phyloP scores from a whole-genome alignment of 2,797 vertebrate species.

The Esox masquinongy region DNA sequence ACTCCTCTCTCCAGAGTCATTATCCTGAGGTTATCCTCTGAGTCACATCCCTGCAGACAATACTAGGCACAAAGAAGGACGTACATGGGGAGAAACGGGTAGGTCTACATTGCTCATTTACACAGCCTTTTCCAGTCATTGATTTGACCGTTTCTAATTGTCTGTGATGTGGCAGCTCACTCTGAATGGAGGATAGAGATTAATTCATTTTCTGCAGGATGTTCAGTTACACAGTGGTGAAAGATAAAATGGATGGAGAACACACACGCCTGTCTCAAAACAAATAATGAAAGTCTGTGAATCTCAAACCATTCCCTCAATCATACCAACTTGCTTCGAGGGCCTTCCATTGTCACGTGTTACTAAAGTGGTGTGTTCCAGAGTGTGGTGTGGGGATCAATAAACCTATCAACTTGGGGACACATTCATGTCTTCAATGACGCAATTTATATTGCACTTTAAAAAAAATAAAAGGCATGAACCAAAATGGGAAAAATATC shows the following conservation, averaged over 20 bases:
- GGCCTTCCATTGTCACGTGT: no score
- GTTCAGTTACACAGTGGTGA: conserved; percentile 51
- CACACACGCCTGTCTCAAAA: conserved; percentile 64
- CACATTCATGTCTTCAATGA: no score
- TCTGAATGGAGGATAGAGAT: conserved; percentile 33
- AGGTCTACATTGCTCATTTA: conserved; percentile 44
- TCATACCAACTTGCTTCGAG: no score
- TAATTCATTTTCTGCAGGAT: conserved; percentile 65
- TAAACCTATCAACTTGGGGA: no score
- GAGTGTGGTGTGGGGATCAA: not conserved
- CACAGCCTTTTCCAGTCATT: conserved; percentile 55
- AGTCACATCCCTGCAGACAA: conserved; percentile 39
- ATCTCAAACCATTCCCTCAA: conserved; percentile 22
- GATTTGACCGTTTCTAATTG: conserved; percentile 63
- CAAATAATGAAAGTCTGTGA: conserved; percentile 38
- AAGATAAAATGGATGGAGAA: conserved; percentile 62
- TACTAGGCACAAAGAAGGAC: conserved; percentile 45
- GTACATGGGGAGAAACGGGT: conserved; percentile 10
- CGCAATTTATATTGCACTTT: no score
- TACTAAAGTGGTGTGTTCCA: not conserved
- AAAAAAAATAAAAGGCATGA: no score
- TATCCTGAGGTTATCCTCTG: conserved; percentile 35
- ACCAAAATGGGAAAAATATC: no score
- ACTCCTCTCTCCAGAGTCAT: conserved; percentile 29
- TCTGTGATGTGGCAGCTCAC: conserved; percentile 57